Evolutionary conservation across 1,140 invertebrate species (phyloP), one percentile per base, ranked within the genome.

Genomic region (Papilio polytes): DNA sequence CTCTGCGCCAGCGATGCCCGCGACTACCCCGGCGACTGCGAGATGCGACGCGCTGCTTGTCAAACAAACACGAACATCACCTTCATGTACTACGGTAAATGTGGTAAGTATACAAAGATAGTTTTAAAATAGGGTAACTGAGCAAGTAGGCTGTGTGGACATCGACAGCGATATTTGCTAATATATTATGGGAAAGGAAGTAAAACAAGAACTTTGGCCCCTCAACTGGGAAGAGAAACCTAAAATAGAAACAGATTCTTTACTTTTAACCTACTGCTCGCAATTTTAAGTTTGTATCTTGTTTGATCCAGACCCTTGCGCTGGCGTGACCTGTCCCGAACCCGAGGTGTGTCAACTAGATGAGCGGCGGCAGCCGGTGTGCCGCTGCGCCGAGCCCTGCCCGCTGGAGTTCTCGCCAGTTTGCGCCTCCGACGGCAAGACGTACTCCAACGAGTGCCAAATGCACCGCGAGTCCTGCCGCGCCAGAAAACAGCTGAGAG

Each of bases 11-110:
- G 96, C 85, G 97, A 98, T 89, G 97, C 96, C 9, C 92, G 96
- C 78, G 97, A 97, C 95, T 98, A 98, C 89, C 96, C 96, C 13
- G 97, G 97, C 87, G 95, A 97, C 74, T 99, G 98, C 95, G 97
- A 98, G 87, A 96, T 99, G 90, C 96, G 97, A 83, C 95, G 96
- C 83, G 96, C 96, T n/a, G 97, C 98, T 1, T 99, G 98, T 93
- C 95, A 96, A 26, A 93, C 96, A 18, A 96, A 97, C 82, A 96
- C 95, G 76, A 98, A 98, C 91, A 97, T 99, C 86, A 97, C 96
- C n/a, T 96, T 98, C 87, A 98, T 98, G 90, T 98, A 98, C 94
- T 96, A 96, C 80, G 98, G 98, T 66, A 98, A 98, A 96, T 99
- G 98, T 94, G 98, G 98, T 99, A 94, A 97, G 97, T 70, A 15